phyloP scores from a whole-genome alignment of 2,113 vertebrate species.

The Coregonus clupeaformis region DNA sequence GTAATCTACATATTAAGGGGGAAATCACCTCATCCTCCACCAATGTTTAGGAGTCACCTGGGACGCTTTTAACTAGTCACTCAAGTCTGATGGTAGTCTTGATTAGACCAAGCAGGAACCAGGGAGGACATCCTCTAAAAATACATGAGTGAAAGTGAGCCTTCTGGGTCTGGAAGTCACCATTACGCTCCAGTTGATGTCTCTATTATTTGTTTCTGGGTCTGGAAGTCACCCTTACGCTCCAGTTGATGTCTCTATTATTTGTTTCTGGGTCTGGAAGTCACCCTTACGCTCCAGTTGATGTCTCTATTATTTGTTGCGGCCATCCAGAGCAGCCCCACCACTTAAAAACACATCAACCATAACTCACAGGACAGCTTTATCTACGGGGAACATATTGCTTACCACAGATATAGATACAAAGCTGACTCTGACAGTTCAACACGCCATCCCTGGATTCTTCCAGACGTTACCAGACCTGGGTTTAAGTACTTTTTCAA shows the following conservation, averaged over 20 bases:
- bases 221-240: background rate
- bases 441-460: background rate
- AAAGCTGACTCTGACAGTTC: background rate
- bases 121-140: background rate
- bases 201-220: no score
- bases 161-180: background rate
- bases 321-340: background rate
- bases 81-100: background rate
- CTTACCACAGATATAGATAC: background rate
- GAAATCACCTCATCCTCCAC: no score
- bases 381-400: background rate
- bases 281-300: background rate
- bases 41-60: no score
- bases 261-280: background rate
- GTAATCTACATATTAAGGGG: no score
- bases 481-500: no score
- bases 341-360: background rate
- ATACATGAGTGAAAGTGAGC: background rate
- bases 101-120: background rate
- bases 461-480: no score
- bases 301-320: background rate
- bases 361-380: slow-evolving; percentile 2
- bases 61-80: no score
- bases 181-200: no score
- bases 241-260: background rate